These are phyloP conservation scores for Sylvilagus floridanus DNA, from an alignment of 2,797 vertebrate genomes.

Conservation along the genomic window DNA sequence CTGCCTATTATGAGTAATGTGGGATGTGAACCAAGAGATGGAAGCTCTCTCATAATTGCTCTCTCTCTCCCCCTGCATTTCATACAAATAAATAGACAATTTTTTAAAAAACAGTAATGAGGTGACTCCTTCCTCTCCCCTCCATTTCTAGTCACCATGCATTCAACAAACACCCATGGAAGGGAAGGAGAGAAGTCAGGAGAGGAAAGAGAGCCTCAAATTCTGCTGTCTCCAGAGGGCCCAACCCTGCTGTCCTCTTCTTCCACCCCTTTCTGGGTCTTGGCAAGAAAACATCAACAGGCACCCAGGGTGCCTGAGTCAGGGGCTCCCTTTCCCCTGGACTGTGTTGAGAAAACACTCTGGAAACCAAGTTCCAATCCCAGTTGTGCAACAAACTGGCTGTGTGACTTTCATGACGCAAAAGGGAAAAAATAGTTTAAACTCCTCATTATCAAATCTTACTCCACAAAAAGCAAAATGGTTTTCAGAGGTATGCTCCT, in stretches of 20 bases:
- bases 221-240: not conserved
- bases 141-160: not conserved
- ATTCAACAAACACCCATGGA: not conserved
- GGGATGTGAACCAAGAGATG: too few relatives aligned
- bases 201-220: not conserved
- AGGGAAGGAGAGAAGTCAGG: not conserved
- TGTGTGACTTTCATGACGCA: not conserved
- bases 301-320: not conserved
- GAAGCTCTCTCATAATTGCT: too few relatives aligned
- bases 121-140: not conserved
- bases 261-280: not conserved
- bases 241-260: not conserved
- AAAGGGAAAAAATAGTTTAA: not conserved
- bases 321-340: rapidly evolving
- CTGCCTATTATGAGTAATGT: too few relatives aligned
- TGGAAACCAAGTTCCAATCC: not conserved
- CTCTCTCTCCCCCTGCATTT: too few relatives aligned
- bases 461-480: not conserved
- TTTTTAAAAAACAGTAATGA: too few relatives aligned
- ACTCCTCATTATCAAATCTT: not conserved
- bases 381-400: not conserved
- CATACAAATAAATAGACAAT: too few relatives aligned
- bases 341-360: not conserved
- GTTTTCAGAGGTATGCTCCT: slow-evolving; percentile 9
- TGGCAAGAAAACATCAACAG: not conserved